These are phyloP conservation scores for Acanthopleura granulata DNA, from an alignment of 2,888 invertebrate species.

Conservation along the genomic window DNA sequence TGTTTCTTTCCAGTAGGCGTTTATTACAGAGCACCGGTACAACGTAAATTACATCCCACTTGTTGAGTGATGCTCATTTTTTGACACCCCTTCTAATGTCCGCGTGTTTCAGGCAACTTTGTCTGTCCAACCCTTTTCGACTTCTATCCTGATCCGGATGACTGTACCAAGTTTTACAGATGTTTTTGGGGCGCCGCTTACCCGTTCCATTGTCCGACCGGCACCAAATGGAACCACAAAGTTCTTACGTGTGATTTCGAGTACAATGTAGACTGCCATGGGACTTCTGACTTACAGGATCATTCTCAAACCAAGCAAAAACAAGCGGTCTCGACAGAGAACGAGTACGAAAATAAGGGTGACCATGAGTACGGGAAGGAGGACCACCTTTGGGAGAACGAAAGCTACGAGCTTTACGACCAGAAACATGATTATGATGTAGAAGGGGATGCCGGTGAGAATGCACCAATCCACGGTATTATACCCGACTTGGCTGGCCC, in stretches of 20 bases:
- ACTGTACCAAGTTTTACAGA: constrained; percentile 53
- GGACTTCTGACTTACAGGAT: not conserved
- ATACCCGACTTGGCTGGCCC: not conserved
- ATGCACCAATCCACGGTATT: not conserved
- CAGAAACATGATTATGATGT: not conserved
- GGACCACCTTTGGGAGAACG: not conserved
- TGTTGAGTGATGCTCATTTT: too few relatives aligned
- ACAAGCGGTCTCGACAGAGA: not conserved
- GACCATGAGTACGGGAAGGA: not conserved
- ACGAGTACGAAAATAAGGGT: not conserved
- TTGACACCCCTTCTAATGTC: not conserved
- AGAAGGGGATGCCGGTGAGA: not conserved
- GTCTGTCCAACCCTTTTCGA: constrained; percentile 35
- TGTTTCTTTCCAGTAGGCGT: too few relatives aligned
- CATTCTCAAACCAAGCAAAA: not conserved
- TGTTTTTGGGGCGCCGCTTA: constrained; percentile 49
- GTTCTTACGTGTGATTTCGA: constrained; percentile 48
- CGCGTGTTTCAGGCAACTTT: constrained; percentile 5
- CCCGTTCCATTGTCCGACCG: constrained; percentile 46
- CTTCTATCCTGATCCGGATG: constrained; percentile 47
- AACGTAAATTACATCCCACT: too few relatives aligned
- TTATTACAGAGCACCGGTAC: too few relatives aligned
- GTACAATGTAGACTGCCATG: constrained; percentile 32
- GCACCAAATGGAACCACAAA: constrained; percentile 51
- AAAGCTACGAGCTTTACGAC: constrained; percentile 1